phyloP scores from a whole-genome alignment of 2,888 invertebrate species.

The Zelleria hepariella region DNA sequence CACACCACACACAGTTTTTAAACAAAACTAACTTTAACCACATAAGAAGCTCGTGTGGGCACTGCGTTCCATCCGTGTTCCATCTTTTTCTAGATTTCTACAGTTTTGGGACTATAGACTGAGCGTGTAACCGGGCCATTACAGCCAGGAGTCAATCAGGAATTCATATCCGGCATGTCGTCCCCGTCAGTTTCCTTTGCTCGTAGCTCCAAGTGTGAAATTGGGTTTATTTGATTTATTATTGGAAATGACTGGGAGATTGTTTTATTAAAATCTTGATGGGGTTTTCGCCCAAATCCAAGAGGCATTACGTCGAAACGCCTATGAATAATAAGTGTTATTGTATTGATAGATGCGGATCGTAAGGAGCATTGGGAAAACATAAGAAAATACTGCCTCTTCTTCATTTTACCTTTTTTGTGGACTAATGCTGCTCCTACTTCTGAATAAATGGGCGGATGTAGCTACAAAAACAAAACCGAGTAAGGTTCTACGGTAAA shows the following conservation, averaged over 20 bases:
- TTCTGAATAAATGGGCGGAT: no score
- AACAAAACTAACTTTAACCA: no score
- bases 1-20: no score
- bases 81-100: no score
- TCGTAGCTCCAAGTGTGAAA: constrained; percentile 2
- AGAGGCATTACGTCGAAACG: background rate
- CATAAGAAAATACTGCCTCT: background rate
- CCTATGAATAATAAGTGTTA: background rate
- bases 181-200: background rate
- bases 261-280: background rate
- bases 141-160: constrained; percentile 1
- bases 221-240: constrained; percentile 6
- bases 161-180: constrained; percentile 2
- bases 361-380: background rate
- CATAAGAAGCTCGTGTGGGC: no score
- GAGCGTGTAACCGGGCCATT: background rate
- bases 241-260: constrained; percentile 2
- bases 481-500: no score
- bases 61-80: no score
- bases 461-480: no score
- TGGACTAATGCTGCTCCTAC: no score
- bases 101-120: no score
- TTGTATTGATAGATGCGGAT: background rate
- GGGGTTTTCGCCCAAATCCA: background rate
- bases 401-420: no score